These are phyloP conservation scores for Dryococelus australis DNA, from an alignment of 2,888 invertebrate species.

Conservation along the genomic window DNA sequence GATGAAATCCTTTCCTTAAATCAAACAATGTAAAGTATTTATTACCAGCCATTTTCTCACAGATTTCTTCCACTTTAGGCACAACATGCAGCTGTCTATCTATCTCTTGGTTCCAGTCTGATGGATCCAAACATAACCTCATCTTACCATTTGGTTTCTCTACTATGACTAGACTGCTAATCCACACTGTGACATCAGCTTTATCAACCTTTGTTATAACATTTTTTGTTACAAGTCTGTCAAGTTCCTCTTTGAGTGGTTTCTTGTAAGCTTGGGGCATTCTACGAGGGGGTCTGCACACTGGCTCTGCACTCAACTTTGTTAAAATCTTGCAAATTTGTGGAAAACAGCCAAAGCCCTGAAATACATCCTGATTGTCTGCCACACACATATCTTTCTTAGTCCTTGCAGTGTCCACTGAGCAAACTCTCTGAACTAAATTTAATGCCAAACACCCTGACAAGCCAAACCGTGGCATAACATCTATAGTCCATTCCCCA, in stretches of 20 bases:
- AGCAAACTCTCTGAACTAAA: not conserved
- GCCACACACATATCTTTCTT: not conserved
- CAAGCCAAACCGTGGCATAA: not conserved
- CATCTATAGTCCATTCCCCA: too few relatives aligned
- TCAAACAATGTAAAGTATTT: too few relatives aligned
- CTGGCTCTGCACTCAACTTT: not conserved
- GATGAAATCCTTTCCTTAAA: too few relatives aligned
- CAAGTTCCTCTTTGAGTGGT: not conserved
- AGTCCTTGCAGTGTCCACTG: not conserved
- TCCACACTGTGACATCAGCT: not conserved
- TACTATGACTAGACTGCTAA: not conserved
- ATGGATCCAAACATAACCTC: not conserved
- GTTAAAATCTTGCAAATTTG: not conserved
- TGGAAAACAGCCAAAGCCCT: not conserved
- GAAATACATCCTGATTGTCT: not conserved
- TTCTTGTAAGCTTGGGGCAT: not conserved
- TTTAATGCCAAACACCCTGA: not conserved
- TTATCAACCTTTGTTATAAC: not conserved
- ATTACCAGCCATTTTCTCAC: too few relatives aligned
- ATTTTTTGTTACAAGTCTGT: not conserved
- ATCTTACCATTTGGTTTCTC: not conserved
- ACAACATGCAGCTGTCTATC: too few relatives aligned
- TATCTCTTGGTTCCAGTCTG: not conserved
- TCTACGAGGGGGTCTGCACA: too few relatives aligned
- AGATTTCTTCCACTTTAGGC: too few relatives aligned